Conservation (phyloP, 2,797 vertebrate species). For the Steatocranus sp. region DNA sequence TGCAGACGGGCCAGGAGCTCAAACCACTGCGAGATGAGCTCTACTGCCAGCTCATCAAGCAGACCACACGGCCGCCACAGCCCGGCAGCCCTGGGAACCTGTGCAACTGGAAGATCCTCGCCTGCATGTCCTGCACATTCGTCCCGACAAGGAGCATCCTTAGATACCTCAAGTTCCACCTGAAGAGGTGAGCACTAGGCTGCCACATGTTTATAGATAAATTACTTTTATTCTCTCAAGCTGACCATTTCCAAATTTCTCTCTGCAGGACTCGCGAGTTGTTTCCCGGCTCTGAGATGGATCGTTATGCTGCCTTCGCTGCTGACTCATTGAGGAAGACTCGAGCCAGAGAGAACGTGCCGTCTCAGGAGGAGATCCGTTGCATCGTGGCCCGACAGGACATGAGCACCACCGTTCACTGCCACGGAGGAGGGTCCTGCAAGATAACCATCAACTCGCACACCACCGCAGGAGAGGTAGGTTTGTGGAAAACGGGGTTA, state of each 20-base stretch:
- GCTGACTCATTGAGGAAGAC: slow-evolving; percentile 88
- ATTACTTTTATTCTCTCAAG: accelerated
- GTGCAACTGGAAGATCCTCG: slow-evolving; percentile 89
- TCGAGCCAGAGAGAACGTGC: slow-evolving; percentile 88
- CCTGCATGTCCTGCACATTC: slow-evolving; percentile 92
- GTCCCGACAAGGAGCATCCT: slow-evolving; percentile 85
- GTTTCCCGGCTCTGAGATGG: slow-evolving; percentile 88
- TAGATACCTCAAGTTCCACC: slow-evolving; percentile 93
- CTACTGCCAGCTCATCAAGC: slow-evolving; percentile 96
- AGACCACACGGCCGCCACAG: slow-evolving; percentile 86
- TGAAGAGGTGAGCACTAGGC: slow-evolving; percentile 81
- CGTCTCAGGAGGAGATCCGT: slow-evolving; percentile 90
- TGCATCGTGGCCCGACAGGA: slow-evolving; percentile 88
- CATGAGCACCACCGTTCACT: slow-evolving; percentile 92
- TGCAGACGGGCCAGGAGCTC: slow-evolving; percentile 91
- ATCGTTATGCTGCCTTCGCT: slow-evolving; percentile 85
- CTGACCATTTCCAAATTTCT: background rate
- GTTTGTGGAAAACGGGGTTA: background rate
- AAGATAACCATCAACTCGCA: slow-evolving; percentile 96
- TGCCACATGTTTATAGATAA: accelerated
- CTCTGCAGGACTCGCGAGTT: slow-evolving; percentile 84
- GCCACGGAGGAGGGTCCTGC: slow-evolving; percentile 95
- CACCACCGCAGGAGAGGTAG: slow-evolving; percentile 94
- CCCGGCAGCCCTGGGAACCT: slow-evolving; percentile 81
- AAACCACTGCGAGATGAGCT: slow-evolving; percentile 89